These are phyloP conservation scores for Misgurnus anguillicaudatus DNA, from an alignment of 2,113 vertebrate species.

Conservation along the genomic window DNA sequence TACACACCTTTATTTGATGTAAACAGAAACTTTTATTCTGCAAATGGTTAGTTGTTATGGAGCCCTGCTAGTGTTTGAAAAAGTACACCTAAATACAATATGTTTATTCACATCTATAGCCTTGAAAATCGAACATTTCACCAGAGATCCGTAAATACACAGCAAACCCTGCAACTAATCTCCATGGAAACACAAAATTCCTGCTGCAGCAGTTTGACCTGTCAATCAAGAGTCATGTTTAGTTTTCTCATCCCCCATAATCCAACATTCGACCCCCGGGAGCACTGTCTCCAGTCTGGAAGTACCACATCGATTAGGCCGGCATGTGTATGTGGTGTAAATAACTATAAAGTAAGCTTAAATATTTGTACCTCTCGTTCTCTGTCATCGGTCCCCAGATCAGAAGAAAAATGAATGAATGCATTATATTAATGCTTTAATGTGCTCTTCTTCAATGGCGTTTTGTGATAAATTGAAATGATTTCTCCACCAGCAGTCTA, in stretches of 20 bases:
- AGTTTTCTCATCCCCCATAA: conserved; percentile 11
- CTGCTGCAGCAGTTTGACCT: conserved; percentile 2
- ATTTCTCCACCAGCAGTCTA: background rate
- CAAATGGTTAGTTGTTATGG: too few species aligned
- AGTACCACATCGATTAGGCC: background rate
- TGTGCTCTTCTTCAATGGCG: background rate
- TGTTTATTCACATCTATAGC: too few species aligned
- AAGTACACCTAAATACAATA: too few species aligned
- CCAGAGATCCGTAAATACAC: conserved; percentile 5
- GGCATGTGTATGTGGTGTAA: background rate
- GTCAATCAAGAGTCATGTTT: conserved; percentile 31
- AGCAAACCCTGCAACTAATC: conserved; percentile 18
- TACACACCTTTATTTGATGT: too few species aligned
- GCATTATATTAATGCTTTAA: background rate
- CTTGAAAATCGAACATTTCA: background rate
- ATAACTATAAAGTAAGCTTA: conserved; percentile 26
- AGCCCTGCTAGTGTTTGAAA: too few species aligned
- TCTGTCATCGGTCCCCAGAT: conserved; percentile 27
- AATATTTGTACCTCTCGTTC: background rate
- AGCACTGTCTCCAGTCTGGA: background rate
- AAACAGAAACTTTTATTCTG: too few species aligned
- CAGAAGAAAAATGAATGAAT: conserved; percentile 27
- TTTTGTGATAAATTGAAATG: background rate
- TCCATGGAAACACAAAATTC: conserved; percentile 15
- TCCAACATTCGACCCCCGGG: conserved; percentile 2